These are phyloP conservation scores for Brachyhypopomus gauderio DNA, from an alignment of 2,113 vertebrate species.

Conservation along the genomic window DNA sequence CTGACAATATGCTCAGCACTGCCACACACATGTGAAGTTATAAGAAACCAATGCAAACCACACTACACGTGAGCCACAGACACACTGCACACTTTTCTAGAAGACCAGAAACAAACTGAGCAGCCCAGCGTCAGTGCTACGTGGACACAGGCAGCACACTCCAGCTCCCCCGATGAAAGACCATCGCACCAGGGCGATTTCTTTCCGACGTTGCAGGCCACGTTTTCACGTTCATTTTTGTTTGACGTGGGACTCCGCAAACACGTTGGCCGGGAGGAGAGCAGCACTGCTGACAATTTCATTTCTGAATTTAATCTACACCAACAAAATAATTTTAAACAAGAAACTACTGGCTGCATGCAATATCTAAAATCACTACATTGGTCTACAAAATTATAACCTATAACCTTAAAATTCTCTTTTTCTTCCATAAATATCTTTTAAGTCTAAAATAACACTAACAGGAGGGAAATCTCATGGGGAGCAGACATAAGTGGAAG, in stretches of 20 bases:
- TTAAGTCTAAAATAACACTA: slow-evolving; percentile 14
- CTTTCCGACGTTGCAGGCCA: background rate
- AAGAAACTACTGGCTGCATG: slow-evolving; percentile 17
- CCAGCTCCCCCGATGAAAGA: background rate
- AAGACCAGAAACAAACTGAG: too few relatives aligned
- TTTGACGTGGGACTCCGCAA: slow-evolving; percentile 3
- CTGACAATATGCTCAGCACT: background rate
- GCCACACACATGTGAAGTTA: background rate
- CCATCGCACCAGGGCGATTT: background rate
- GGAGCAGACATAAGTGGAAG: background rate
- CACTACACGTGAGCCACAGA: too few relatives aligned
- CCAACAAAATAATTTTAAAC: background rate
- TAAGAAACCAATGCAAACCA: too few relatives aligned
- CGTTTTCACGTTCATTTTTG: background rate
- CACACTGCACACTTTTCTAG: too few relatives aligned
- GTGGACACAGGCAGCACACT: background rate
- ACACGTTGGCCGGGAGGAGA: slow-evolving; percentile 1
- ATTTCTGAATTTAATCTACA: slow-evolving; percentile 27
- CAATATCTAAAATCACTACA: slow-evolving; percentile 45
- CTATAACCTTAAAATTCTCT: background rate
- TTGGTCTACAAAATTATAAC: slow-evolving; percentile 42
- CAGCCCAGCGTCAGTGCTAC: too few relatives aligned
- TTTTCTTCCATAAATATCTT: slow-evolving; percentile 7
- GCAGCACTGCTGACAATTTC: slow-evolving; percentile 12
- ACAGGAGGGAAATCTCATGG: background rate